A percentile compares a stretch with the other conserved stretches of the same genome.
These are phyloP conservation scores for Thelaira solivaga DNA, from an alignment of 2,888 invertebrate genomes.

Conservation along the genomic window DNA sequence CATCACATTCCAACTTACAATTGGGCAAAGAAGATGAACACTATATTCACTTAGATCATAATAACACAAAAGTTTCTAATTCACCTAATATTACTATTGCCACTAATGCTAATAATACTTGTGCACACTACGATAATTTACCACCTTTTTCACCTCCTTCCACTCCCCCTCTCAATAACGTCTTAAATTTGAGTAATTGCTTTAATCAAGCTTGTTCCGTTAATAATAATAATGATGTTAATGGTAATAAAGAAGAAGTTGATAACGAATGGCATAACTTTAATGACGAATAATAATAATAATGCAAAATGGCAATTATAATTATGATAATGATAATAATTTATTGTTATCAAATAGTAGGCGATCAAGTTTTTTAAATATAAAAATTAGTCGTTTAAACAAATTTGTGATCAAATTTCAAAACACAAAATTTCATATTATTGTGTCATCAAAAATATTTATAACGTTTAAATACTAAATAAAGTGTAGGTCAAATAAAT, in stretches of 20 bases:
- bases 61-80: slow-evolving; percentile 24
- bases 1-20: slow-evolving; percentile 41
- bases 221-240: slow-evolving; percentile 9
- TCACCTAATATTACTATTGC: slow-evolving; percentile 24
- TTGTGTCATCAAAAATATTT: no score
- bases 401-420: no score
- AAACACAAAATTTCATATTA: no score
- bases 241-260: neutral
- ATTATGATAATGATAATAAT: no score
- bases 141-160: slow-evolving; percentile 39
- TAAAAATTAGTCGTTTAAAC: no score
- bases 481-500: no score
- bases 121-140: slow-evolving; percentile 10
- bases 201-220: slow-evolving; percentile 17
- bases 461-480: no score
- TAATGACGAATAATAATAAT: neutral
- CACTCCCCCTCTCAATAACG: slow-evolving; percentile 24
- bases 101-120: neutral
- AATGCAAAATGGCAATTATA: no score
- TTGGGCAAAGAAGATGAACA: slow-evolving; percentile 30
- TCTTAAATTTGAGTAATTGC: slow-evolving; percentile 26
- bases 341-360: no score
- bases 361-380: no score
- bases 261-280: slow-evolving; percentile 8
- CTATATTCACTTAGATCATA: neutral